Evolutionary conservation across 2,113 vertebrate genomes (phyloP), one percentile per base, ranked within the genome.

Genomic region (Tetrax tetrax): DNA sequence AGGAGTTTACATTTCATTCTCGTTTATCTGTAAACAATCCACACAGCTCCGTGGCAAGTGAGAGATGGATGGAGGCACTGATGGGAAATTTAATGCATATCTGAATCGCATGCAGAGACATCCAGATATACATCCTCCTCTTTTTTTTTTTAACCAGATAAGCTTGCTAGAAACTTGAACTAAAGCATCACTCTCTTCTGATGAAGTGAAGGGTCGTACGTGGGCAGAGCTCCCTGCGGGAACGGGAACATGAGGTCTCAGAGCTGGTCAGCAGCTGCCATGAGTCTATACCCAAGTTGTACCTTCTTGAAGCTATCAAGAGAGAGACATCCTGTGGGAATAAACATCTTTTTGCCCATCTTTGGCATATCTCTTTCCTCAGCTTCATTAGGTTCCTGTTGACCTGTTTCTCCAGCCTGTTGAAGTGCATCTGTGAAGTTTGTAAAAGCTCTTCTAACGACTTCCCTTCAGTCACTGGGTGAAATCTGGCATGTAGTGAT

Each of bases 1-100:
- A 70, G 74, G 38, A 71, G 87, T 91, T 96, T 95, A 53, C 74
- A 28, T 89, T 95, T 97, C 56, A 60, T 97, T 89, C 87, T 68
- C 13, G 1, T 91, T 96, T 94, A 65, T 89, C 91, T 94, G 74
- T 87, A 89, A 94, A 82, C 89, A 91, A 84, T 43, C 74, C 61
- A 28, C 83, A 57, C 12, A 29, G 86, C 64, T 90, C 64, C 35
- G 0, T 50, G 72, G 71, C 80, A 78, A 87, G 87, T 50, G 83
- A 87, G 69, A 96, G 83, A 91, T 78, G 72, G 93, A 95, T 93
- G 60, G 89, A 78, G 77, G 21, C 15, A 11, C 93, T 91, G 91
- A 86, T 94, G 91, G 77, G 83, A 71, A 86, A 84, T 91, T 38
- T 66, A 68, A 71, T 64, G 83, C 3, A 0, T 53, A 17, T 59